A percentile compares a stretch with the other conserved stretches of the same genome.
These are phyloP conservation scores for Anolis carolinensis DNA, from an alignment of 2,113 vertebrate genomes.

Conservation along the genomic window DNA sequence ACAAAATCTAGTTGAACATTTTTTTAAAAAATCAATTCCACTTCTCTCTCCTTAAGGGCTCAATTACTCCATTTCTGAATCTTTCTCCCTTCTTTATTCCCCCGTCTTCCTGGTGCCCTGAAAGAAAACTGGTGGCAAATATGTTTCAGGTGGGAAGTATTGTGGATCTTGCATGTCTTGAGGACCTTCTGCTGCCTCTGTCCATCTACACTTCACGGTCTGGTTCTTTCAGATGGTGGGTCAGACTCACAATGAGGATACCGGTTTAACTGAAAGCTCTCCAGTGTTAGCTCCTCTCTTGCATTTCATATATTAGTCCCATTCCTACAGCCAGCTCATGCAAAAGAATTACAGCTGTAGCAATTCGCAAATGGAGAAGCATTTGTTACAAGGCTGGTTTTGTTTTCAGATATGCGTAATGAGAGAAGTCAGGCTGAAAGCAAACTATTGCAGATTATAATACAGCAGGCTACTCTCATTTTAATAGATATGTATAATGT, in stretches of 20 bases:
- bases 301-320: not conserved
- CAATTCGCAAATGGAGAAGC: not conserved
- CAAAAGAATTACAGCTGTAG: not conserved
- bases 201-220: not conserved
- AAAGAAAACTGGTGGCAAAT: not conserved
- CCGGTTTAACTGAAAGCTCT: not conserved
- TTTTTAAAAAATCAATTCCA: not conserved
- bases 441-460: conserved; percentile 6
- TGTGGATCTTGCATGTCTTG: not conserved
- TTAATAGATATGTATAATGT: conserved; percentile 16
- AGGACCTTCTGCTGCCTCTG: not conserved
- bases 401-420: not conserved
- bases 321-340: not conserved
- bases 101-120: not conserved
- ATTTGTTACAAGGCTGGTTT: not conserved
- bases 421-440: not conserved
- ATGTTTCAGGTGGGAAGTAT: not conserved
- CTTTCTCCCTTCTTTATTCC: not conserved
- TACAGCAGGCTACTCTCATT: not conserved
- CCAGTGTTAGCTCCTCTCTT: not conserved
- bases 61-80: not conserved
- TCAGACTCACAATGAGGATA: not conserved
- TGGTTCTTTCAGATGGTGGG: not conserved
- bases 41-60: not conserved
- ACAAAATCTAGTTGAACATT: no score